Evolutionary conservation across 2,888 invertebrate genomes (phyloP).

Genomic region (Leptinotarsa haldemani): DNA sequence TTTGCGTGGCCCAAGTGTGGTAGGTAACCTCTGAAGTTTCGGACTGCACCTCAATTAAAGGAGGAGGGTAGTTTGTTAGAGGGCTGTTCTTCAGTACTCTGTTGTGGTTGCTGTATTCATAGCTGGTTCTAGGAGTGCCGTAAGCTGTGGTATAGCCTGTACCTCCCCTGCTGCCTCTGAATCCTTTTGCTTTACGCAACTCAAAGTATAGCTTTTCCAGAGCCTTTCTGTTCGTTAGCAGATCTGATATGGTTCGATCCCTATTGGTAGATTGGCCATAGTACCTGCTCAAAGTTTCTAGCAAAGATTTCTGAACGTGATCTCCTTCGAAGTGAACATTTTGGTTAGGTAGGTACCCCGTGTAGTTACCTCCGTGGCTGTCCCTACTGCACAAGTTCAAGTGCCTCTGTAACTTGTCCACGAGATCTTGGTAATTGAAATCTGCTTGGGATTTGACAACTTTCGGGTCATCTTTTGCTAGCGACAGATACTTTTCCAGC

Average conservation of each 20-base stretch:
- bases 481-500: constrained; percentile 75
- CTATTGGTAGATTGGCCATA: constrained; percentile 75
- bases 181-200: constrained; percentile 75
- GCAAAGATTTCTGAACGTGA: constrained; percentile 71
- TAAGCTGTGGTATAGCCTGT: constrained; percentile 51
- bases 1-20: constrained; percentile 70
- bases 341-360: constrained; percentile 36
- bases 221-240: constrained; percentile 79
- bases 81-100: constrained; percentile 19
- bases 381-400: constrained; percentile 59
- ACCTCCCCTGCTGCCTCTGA: constrained; percentile 63
- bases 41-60: constrained; percentile 75
- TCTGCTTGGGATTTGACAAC: constrained; percentile 44
- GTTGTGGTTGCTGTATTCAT: constrained; percentile 33
- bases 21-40: constrained; percentile 69
- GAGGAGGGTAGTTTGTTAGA: constrained; percentile 67
- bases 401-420: constrained; percentile 74
- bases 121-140: constrained; percentile 44
- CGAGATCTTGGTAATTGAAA: constrained; percentile 74
- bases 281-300: constrained; percentile 77
- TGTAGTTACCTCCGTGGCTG: constrained; percentile 28
- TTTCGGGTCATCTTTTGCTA: constrained; percentile 61
- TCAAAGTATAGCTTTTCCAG: constrained; percentile 81
- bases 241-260: constrained; percentile 77
- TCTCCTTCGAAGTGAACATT: constrained; percentile 66